These are phyloP conservation scores for Sussaba pulchella DNA, from an alignment of 2,888 invertebrate genomes.

Conservation along the genomic window DNA sequence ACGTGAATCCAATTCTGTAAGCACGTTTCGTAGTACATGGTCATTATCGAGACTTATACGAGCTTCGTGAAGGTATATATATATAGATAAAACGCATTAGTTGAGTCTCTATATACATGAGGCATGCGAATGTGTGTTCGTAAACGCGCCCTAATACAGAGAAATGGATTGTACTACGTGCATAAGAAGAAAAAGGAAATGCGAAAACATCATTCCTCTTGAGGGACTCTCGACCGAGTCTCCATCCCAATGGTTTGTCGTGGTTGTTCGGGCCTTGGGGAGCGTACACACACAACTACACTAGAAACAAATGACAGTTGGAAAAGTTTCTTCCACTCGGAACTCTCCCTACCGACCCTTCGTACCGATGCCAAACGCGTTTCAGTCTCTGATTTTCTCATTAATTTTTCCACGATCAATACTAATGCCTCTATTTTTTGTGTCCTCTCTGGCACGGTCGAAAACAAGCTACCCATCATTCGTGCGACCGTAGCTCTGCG, in stretches of 20 bases:
- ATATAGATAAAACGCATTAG: neutral
- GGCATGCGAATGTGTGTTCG: neutral
- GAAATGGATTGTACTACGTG: conserved; percentile 45
- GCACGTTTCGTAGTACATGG: conserved; percentile 19
- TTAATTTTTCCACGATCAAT: conserved; percentile 77
- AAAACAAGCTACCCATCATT: conserved; percentile 48
- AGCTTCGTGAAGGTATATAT: conserved; percentile 8
- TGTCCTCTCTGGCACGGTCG: conserved; percentile 19
- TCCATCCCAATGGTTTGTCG: conserved; percentile 32
- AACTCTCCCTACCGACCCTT: conserved; percentile 51
- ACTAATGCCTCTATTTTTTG: conserved; percentile 68
- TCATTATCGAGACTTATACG: conserved; percentile 31
- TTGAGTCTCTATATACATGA: conserved; percentile 10
- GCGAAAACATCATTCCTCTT: conserved; percentile 57
- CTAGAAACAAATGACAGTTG: conserved; percentile 78
- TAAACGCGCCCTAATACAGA: conserved; percentile 54
- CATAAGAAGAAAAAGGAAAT: conserved; percentile 56
- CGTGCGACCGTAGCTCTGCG: conserved; percentile 12
- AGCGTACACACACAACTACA: conserved; percentile 37
- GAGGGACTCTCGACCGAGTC: conserved; percentile 36
- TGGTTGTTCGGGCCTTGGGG: conserved; percentile 55
- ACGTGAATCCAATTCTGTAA: conserved; percentile 30
- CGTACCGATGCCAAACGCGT: conserved; percentile 66
- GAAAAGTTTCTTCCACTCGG: conserved; percentile 72
- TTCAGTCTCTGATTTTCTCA: conserved; percentile 80